Percentiles rank a stretch among this genome's conserved stretches.
Evolutionary conservation across 2,888 invertebrate species (phyloP).

Genomic region (Diadromus collaris): DNA sequence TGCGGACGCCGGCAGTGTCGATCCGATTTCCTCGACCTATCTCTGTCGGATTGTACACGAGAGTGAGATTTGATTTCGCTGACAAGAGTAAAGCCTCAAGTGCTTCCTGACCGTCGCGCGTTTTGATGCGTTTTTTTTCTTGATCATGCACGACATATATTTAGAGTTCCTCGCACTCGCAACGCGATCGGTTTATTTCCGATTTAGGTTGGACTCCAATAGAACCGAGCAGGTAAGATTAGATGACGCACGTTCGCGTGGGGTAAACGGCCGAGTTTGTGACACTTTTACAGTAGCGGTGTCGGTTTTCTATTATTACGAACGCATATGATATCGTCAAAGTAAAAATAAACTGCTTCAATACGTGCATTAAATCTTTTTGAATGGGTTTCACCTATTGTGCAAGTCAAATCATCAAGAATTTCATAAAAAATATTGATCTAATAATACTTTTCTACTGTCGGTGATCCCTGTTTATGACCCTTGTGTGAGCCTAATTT

Average conservation of each 20-base stretch:
- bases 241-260: not conserved
- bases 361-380: too few species aligned
- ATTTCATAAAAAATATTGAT: too few species aligned
- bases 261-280: too few species aligned
- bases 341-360: too few species aligned
- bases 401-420: too few species aligned
- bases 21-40: constrained; percentile 53
- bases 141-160: constrained; percentile 5
- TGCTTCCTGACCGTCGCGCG: not conserved
- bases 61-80: constrained; percentile 53
- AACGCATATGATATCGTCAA: too few species aligned
- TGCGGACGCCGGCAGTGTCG: constrained; percentile 55
- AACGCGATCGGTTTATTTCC: not conserved
- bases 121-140: constrained; percentile 1
- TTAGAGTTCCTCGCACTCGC: not conserved
- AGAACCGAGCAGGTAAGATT: not conserved
- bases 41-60: constrained; percentile 46
- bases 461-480: too few species aligned
- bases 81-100: constrained; percentile 17
- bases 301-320: too few species aligned
- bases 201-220: not conserved
- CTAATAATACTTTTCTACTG: too few species aligned
- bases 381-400: too few species aligned
- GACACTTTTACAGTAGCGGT: too few species aligned
- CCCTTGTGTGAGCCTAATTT: too few species aligned